A percentile compares a stretch with the other conserved stretches of the same genome.
Evolutionary conservation across 2,888 invertebrate genomes (phyloP).

Genomic region (Operophtera brumata): DNA sequence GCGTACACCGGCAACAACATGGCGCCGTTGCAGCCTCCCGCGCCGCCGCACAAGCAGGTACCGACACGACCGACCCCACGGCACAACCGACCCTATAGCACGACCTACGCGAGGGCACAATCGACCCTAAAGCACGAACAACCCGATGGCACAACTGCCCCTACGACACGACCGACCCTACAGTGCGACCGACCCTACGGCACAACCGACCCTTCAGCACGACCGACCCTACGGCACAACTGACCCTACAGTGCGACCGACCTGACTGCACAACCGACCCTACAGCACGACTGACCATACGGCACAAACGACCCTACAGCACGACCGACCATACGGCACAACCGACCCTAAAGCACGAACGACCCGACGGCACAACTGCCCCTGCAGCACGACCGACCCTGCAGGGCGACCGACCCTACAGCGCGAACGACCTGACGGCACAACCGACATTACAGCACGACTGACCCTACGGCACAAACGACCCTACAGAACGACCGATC

Average conservation of each 20-base stretch:
- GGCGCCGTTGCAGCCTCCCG: conserved; percentile 72
- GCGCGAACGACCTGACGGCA: too few relatives aligned
- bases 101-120: background rate
- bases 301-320: too few relatives aligned
- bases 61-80: background rate
- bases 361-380: conserved; percentile 15
- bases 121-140: background rate
- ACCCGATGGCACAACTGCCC: too few relatives aligned
- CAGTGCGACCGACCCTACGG: too few relatives aligned
- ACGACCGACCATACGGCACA: too few relatives aligned
- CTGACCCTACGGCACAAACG: too few relatives aligned
- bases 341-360: too few relatives aligned
- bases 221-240: conserved; percentile 13
- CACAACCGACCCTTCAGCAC: too few relatives aligned
- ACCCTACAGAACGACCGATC: too few relatives aligned
- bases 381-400: background rate
- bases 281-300: too few relatives aligned
- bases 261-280: background rate
- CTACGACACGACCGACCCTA: too few relatives aligned
- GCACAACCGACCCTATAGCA: conserved; percentile 14
- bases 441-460: too few relatives aligned
- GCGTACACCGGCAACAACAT: conserved; percentile 99
- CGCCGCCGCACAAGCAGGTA: conserved; percentile 40
- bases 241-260: background rate
- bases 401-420: background rate